Conservation (phyloP, 2,888 invertebrate genomes). For the Habroteleia sp. region DNA sequence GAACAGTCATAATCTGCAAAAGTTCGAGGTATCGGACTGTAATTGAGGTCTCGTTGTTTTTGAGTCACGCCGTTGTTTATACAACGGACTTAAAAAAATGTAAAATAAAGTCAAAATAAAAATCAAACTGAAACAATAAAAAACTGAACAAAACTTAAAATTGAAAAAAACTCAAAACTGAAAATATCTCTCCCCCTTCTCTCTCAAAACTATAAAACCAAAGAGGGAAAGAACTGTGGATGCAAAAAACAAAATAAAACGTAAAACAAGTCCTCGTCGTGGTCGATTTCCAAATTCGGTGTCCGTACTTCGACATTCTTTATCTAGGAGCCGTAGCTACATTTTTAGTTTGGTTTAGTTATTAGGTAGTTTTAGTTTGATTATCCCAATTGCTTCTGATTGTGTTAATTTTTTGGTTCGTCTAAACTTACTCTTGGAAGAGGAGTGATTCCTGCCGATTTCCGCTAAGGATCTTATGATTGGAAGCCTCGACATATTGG, state of each 20-base stretch:
- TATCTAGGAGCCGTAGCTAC: constrained; percentile 19
- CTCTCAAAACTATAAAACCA: not conserved
- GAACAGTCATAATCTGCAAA: constrained; percentile 79
- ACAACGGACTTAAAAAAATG: constrained; percentile 62
- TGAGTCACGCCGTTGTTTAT: constrained; percentile 60
- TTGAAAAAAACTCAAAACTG: constrained; percentile 31
- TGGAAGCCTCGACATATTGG: constrained; percentile 90
- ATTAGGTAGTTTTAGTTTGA: constrained; percentile 5
- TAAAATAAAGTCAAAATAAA: constrained; percentile 56
- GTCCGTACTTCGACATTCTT: constrained; percentile 55
- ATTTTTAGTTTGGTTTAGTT: constrained; percentile 44
- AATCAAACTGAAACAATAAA: constrained; percentile 13
- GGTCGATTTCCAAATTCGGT: constrained; percentile 32
- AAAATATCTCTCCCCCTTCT: no score
- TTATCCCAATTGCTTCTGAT: not conserved
- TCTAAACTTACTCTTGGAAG: constrained; percentile 92
- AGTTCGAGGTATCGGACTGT: constrained; percentile 67
- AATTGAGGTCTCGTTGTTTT: constrained; percentile 62
- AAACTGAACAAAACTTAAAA: constrained; percentile 2
- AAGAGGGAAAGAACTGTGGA: not conserved
- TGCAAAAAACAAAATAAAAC: constrained; percentile 22
- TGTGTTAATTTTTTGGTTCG: not conserved
- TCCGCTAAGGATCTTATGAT: constrained; percentile 97
- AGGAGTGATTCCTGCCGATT: constrained; percentile 96
- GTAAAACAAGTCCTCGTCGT: constrained; percentile 47